These are phyloP conservation scores for Patiria pectinifera DNA, from an alignment of 53 echinoderm and acorn worm species.

Conservation along the genomic window DNA sequence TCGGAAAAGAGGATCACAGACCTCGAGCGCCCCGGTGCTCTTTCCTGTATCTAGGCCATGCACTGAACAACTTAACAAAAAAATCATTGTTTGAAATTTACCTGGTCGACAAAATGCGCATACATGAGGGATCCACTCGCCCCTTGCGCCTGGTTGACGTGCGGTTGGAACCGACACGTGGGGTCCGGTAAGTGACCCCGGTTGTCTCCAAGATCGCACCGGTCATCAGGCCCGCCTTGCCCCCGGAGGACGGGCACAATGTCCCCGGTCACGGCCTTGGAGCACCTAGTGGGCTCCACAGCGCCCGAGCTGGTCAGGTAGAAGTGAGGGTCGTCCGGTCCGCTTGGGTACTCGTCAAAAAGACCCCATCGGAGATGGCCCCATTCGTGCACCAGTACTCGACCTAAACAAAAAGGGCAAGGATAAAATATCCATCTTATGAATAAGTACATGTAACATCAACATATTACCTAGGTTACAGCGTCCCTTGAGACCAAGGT, in stretches of 20 bases:
- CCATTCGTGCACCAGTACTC: conserved; percentile 80
- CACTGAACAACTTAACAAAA: too few species aligned
- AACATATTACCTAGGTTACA: too few species aligned
- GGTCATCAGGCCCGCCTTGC: not conserved
- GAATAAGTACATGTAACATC: too few species aligned
- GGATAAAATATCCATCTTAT: too few species aligned
- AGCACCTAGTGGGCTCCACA: conserved; percentile 74
- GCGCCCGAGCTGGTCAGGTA: conserved; percentile 56
- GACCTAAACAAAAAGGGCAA: conserved; percentile 36
- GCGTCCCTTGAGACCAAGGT: too few species aligned
- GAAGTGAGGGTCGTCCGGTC: conserved; percentile 59
- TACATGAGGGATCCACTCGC: conserved; percentile 80
- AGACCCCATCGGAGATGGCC: conserved; percentile 87
- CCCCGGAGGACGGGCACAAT: not conserved
- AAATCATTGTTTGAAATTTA: conserved; percentile 10
- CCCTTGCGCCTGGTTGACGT: conserved; percentile 35
- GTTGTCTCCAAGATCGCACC: conserved; percentile 20
- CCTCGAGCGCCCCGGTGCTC: too few species aligned
- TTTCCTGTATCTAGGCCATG: too few species aligned
- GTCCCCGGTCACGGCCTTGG: conserved; percentile 58
- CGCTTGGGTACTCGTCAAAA: conserved; percentile 75
- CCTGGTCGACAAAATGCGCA: conserved; percentile 38
- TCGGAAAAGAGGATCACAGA: too few species aligned
- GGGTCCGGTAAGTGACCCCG: conserved; percentile 44
- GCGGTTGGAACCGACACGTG: conserved; percentile 58